phyloP scores from a whole-genome alignment of 2,888 invertebrate genomes.

The Melinaea marsaeus region DNA sequence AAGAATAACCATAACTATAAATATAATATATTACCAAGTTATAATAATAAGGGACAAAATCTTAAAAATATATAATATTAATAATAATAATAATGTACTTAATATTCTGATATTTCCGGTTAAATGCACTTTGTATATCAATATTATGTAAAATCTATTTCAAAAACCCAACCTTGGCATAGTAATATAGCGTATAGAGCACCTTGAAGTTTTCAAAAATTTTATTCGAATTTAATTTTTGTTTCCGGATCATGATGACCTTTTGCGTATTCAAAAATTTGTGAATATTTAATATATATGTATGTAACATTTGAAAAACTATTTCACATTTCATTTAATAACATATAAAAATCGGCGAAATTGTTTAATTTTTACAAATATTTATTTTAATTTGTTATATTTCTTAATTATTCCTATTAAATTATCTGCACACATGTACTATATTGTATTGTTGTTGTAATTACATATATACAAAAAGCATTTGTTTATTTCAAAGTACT shows the following conservation, averaged over 20 bases:
- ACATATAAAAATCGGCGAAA: not conserved
- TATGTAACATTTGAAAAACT: too few species aligned
- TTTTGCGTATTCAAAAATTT: not conserved
- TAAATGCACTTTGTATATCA: not conserved
- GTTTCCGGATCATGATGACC: slow-evolving; percentile 2
- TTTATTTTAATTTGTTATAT: not conserved
- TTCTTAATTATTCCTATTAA: not conserved
- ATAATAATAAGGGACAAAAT: too few species aligned
- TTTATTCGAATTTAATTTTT: not conserved
- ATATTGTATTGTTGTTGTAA: slow-evolving; percentile 1
- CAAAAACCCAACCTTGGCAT: not conserved
- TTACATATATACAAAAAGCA: slow-evolving; percentile 1
- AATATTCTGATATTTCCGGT: not conserved
- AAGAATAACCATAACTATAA: too few species aligned
- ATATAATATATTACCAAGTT: too few species aligned
- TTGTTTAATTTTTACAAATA: not conserved
- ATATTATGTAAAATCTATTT: not conserved
- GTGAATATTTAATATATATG: not conserved
- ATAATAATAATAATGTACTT: not conserved
- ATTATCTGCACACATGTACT: too few species aligned
- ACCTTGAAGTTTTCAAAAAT: slow-evolving; percentile 6
- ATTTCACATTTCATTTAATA: not conserved
- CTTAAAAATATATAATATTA: not conserved
- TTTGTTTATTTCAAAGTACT: slow-evolving; percentile 10
- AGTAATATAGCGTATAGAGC: not conserved